Conservation (phyloP, 2,797 vertebrate species). For the Schizopygopsis malacanthus region DNA sequence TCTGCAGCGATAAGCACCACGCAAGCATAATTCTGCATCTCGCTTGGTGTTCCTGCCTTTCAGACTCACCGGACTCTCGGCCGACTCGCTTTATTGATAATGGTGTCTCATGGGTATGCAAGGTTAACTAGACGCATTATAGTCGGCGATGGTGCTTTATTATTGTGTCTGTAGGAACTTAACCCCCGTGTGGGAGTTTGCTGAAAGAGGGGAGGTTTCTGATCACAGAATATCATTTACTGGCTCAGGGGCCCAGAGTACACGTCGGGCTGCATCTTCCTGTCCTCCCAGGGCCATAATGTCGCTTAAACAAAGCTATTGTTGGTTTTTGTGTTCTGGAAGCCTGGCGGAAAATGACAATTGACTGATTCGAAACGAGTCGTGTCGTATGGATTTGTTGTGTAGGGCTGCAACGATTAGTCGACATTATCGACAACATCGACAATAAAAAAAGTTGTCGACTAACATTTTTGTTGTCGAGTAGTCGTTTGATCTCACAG, state of each 20-base stretch:
- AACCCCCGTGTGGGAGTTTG: conserved; percentile 36
- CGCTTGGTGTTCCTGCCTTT: conserved; percentile 6
- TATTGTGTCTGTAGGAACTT: conserved; percentile 53
- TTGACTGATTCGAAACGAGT: conserved; percentile 59
- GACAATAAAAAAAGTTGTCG: too few relatives aligned
- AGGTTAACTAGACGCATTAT: conserved; percentile 44
- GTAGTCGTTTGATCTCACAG: too few relatives aligned
- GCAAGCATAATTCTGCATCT: conserved; percentile 66
- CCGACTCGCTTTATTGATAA: conserved; percentile 26
- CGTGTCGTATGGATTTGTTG: conserved; percentile 53
- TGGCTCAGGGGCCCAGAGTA: conserved; percentile 52
- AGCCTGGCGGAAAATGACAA: conserved; percentile 58
- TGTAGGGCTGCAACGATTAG: not conserved
- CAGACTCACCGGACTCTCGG: not conserved
- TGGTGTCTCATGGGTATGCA: conserved; percentile 27
- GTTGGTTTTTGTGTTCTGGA: conserved; percentile 57
- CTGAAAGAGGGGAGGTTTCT: conserved; percentile 60
- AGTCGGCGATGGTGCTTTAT: conserved; percentile 21
- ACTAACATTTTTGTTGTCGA: too few relatives aligned
- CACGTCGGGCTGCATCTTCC: conserved; percentile 50
- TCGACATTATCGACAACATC: too few relatives aligned
- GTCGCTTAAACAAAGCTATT: conserved; percentile 61
- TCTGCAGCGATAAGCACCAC: conserved; percentile 70
- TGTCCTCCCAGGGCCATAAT: conserved; percentile 56
- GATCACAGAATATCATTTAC: conserved; percentile 57